Percentiles rank a stretch among this genome's conserved stretches.
Evolutionary conservation across 2,113 vertebrate genomes (phyloP).

Genomic region (Ellobius talpinus): DNA sequence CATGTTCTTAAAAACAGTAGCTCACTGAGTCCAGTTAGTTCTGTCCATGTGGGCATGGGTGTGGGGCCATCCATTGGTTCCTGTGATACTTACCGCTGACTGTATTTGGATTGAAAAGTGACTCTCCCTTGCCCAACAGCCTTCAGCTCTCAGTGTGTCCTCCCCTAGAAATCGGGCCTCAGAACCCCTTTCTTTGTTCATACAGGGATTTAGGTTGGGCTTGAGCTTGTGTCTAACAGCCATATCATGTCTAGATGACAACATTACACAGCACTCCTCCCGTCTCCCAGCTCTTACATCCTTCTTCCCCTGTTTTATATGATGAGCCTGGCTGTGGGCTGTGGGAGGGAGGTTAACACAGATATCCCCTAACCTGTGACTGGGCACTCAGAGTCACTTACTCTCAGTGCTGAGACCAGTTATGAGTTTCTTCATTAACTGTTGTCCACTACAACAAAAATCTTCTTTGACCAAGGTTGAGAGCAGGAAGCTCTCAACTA

Average conservation of each 20-base stretch:
- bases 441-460: background rate
- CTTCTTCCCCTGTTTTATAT: background rate
- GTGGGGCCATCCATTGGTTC: background rate
- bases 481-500: background rate
- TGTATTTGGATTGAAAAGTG: background rate
- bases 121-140: background rate
- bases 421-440: background rate
- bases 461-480: background rate
- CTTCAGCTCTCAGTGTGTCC: background rate
- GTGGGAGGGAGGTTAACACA: background rate
- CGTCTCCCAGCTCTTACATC: background rate
- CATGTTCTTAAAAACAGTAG: too few species aligned
- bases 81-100: background rate
- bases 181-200: too few species aligned
- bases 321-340: background rate
- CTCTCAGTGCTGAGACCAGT: background rate
- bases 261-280: background rate
- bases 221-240: background rate
- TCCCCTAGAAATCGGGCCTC: background rate
- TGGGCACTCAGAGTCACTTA: background rate
- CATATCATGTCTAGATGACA: background rate
- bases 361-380: background rate
- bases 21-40: background rate
- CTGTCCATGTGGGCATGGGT: background rate
- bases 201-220: background rate